Percentiles rank a stretch among this genome's conserved stretches.
Conservation (phyloP, 2,797 vertebrate species). For the Hylomyscus alleni region DNA sequence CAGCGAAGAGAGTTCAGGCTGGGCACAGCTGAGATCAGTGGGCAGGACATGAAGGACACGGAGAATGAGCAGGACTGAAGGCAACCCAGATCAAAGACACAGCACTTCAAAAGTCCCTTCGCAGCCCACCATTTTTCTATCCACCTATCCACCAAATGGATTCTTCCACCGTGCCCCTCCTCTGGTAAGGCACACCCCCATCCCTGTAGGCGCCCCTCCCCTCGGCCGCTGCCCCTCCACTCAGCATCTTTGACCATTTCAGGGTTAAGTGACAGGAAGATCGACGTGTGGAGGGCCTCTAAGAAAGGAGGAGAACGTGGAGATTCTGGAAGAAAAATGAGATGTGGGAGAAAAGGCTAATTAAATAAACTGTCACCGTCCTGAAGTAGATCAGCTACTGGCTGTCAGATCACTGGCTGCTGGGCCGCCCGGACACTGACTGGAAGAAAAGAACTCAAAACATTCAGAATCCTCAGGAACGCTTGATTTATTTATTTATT, state of each 20-base stretch:
- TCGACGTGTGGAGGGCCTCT: background rate
- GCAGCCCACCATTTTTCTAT: background rate
- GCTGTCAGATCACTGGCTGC: background rate
- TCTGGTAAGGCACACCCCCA: too few species aligned
- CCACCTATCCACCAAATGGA: background rate
- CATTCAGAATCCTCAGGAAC: background rate
- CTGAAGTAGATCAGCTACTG: background rate
- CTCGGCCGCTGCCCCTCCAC: too few species aligned
- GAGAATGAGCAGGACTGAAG: constrained; percentile 1
- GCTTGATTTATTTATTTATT: too few species aligned
- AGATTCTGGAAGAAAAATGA: background rate
- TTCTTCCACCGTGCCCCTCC: background rate
- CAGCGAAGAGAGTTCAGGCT: background rate
- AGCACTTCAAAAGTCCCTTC: constrained; percentile 54
- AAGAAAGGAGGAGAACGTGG: background rate
- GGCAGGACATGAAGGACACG: background rate
- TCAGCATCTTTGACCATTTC: background rate
- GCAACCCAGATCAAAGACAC: constrained; percentile 48
- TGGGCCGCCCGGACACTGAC: background rate
- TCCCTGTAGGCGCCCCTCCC: too few species aligned
- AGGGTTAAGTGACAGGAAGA: background rate
- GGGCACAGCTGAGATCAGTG: background rate
- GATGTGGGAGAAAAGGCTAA: constrained; percentile 17
- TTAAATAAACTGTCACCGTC: constrained; percentile 3
- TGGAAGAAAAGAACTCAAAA: background rate